Evolutionary conservation across 1,140 invertebrate species (phyloP).

Genomic region (Brachionus rotundiformis): DNA sequence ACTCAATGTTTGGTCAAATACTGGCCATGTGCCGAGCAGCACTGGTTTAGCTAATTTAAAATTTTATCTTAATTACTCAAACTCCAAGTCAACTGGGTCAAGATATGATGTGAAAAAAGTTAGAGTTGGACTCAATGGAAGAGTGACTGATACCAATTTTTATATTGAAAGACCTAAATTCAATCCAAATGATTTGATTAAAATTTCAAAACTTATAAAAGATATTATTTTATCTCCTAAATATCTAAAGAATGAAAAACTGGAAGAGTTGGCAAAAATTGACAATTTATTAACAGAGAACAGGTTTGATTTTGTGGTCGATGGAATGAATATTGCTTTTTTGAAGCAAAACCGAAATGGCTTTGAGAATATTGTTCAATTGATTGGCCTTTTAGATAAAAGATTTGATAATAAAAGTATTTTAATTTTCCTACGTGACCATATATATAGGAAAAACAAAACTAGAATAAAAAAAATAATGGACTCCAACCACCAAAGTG

Average conservation of each 20-base stretch:
- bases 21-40: not conserved
- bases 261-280: not conserved
- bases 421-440: constrained; percentile 13
- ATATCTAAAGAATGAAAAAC: constrained; percentile 16
- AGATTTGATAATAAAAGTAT: not conserved
- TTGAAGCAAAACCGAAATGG: not conserved
- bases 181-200: not conserved
- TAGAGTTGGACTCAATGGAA: not conserved
- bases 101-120: not conserved
- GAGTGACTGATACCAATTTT: not conserved
- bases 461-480: not conserved
- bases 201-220: constrained; percentile 12
- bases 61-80: not conserved
- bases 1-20: constrained; percentile 15
- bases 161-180: not conserved
- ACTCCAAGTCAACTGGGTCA: not conserved
- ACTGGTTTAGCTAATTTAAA: not conserved
- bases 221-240: not conserved
- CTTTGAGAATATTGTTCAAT: not conserved
- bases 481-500: not conserved
- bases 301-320: constrained; percentile 6
- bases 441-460: not conserved
- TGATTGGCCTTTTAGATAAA: not conserved
- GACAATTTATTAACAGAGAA: not conserved
- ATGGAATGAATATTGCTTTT: constrained; percentile 41